Evolutionary conservation across 2,888 invertebrate species (phyloP).

Genomic region (Platynereis dumerilii): DNA sequence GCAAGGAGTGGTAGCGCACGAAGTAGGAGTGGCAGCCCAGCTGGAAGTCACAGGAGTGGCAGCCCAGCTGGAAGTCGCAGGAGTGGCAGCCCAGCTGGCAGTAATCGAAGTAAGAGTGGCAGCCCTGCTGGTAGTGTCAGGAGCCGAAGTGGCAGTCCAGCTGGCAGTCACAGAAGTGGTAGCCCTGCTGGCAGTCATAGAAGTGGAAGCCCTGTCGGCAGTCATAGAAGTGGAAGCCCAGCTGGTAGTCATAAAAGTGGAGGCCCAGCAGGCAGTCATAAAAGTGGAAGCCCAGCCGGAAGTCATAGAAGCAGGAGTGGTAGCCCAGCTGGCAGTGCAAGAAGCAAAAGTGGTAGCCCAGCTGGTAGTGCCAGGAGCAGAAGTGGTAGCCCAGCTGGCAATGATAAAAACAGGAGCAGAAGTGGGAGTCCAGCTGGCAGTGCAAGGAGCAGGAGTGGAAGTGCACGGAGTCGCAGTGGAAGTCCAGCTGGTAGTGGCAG

Average conservation of each 20-base stretch:
- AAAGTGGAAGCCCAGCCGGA: neutral
- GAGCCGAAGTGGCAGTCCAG: slow-evolving; percentile 2
- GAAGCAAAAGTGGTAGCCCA: slow-evolving; percentile 11
- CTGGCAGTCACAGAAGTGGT: slow-evolving; percentile 9
- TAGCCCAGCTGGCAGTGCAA: slow-evolving; percentile 13
- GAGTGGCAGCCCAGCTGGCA: slow-evolving; percentile 12
- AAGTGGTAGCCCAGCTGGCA: slow-evolving; percentile 14
- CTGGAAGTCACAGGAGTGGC: slow-evolving; percentile 2
- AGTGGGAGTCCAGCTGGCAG: slow-evolving; percentile 19
- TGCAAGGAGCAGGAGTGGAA: slow-evolving; percentile 7
- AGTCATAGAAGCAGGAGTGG: neutral
- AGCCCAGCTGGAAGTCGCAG: slow-evolving; percentile 2
- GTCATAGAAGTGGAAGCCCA: slow-evolving; percentile 12
- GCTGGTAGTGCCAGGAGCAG: slow-evolving; percentile 12
- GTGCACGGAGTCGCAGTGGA: slow-evolving; percentile 12
- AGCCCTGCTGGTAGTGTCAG: slow-evolving; percentile 7
- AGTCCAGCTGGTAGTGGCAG: slow-evolving; percentile 1
- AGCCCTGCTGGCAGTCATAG: slow-evolving; percentile 8
- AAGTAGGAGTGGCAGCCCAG: slow-evolving; percentile 11
- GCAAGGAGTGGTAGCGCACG: slow-evolving; percentile 12
- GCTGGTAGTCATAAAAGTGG: slow-evolving; percentile 4
- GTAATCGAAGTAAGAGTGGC: slow-evolving; percentile 10
- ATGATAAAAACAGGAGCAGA: slow-evolving; percentile 13
- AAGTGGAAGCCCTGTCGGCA: slow-evolving; percentile 1
- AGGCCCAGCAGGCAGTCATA: neutral